A percentile compares a stretch with the other conserved stretches of the same genome.
Evolutionary conservation across 2,888 invertebrate species (phyloP).

Genomic region (Leucoma salicis): DNA sequence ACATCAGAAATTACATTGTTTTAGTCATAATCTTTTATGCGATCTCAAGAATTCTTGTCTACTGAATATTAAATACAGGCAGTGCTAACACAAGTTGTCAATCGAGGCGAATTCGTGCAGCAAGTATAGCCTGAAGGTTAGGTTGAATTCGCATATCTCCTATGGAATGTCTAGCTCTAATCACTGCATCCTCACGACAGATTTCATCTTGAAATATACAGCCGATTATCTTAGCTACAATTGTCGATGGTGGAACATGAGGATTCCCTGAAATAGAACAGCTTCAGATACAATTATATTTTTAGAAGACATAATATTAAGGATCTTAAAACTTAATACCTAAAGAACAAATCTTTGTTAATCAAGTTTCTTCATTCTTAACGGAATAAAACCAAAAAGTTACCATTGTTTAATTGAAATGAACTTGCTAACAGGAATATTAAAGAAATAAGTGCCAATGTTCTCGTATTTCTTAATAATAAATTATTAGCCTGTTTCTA

Average conservation of each 20-base stretch:
- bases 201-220: conserved; percentile 84
- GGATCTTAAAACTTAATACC: too few species aligned
- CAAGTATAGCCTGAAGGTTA: conserved; percentile 52
- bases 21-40: too few species aligned
- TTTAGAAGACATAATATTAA: too few species aligned
- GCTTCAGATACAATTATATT: too few species aligned
- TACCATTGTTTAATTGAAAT: not conserved
- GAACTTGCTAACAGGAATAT: not conserved
- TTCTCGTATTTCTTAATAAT: not conserved
- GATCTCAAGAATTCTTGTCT: too few species aligned
- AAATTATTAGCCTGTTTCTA: too few species aligned
- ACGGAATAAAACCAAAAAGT: too few species aligned
- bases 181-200: conserved; percentile 69
- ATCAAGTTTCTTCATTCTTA: too few species aligned
- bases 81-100: not conserved
- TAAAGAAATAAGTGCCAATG: not conserved
- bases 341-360: too few species aligned
- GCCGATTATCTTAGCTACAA: conserved; percentile 91
- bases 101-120: conserved; percentile 31
- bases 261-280: conserved; percentile 83
- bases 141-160: conserved; percentile 66
- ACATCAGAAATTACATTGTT: too few species aligned
- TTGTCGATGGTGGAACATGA: conserved; percentile 89
- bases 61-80: not conserved
- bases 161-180: conserved; percentile 70